Evolutionary conservation across 2,888 invertebrate genomes (phyloP), one percentile per base, ranked within the genome.

Genomic region (Monochamus alternatus): DNA sequence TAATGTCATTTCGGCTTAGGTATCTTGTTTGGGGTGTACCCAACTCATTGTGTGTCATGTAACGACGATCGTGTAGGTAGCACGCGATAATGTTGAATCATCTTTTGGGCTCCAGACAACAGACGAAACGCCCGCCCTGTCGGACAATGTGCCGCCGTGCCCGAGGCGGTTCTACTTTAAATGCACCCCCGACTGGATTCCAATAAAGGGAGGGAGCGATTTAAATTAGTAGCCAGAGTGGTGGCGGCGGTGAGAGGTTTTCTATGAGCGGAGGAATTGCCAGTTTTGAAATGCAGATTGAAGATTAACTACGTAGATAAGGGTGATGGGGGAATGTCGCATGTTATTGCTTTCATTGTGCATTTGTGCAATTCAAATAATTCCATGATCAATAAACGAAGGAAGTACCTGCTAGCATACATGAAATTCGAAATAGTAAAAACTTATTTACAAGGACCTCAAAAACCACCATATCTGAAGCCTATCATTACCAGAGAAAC

Each of bases 121-220:
- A 55, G 55, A 14, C 55, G 55, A n/a, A 5, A n/a, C 14, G 14
- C 55, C 55, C 55, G 2, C 55, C 14, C 14, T 55, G 55, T 55
- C 55, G 55, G 55, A 55, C 55, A 55, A n/a, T 22, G 55, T 7
- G 22, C n/a, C 55, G 47, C 31, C 31, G 9, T 22, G 44, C 63
- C 64, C 47, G 47, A 7, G 12, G 12, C 47, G 22, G 44, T 22
- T 47, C 47, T 64, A 47, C 12, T 64, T 64, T 44, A 47, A 47
- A 64, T 64, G 47, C 64, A 64, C 64, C 64, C 64, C 44, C 64
- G 44, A n/a, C 44, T 51, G 12, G 47, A 64, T 64, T 64, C 47
- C 64, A 64, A 64, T 64, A 64, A 64, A 51, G 47, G 12, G 43
- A 63, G 44, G 64, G 47, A 47, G 14, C 10, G 64, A 47, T 64